These are phyloP conservation scores for Mesorhabditis belari DNA, from an alignment of 2,888 invertebrate genomes.

Conservation along the genomic window DNA sequence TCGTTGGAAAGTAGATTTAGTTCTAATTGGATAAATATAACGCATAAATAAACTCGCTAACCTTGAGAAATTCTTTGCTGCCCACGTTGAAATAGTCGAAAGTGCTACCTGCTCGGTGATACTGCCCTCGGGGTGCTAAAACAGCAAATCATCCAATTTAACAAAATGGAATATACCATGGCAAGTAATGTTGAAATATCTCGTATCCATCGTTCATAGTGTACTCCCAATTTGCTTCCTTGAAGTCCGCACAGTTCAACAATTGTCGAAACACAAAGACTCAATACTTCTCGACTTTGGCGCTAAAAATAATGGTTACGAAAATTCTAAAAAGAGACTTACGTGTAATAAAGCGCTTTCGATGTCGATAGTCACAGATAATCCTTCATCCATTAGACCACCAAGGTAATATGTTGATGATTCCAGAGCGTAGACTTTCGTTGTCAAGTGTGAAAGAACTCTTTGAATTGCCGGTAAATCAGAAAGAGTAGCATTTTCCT, in stretches of 20 bases:
- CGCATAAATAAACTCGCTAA: neutral
- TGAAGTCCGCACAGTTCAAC: slow-evolving; percentile 36
- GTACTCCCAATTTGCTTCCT: slow-evolving; percentile 23
- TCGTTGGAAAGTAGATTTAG: slow-evolving; percentile 22
- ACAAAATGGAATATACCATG: slow-evolving; percentile 8
- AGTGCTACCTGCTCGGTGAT: slow-evolving; percentile 30
- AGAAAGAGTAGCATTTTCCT: slow-evolving; percentile 10
- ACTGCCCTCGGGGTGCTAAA: slow-evolving; percentile 23
- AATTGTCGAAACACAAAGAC: slow-evolving; percentile 12
- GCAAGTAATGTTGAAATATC: slow-evolving; percentile 43
- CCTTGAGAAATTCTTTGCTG: slow-evolving; percentile 14
- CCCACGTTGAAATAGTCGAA: slow-evolving; percentile 34
- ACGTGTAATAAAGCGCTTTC: slow-evolving; percentile 45
- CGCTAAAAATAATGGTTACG: slow-evolving; percentile 7
- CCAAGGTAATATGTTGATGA: slow-evolving; percentile 46
- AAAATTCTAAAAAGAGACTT: neutral
- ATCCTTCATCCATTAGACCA: slow-evolving; percentile 46
- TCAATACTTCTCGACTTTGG: slow-evolving; percentile 17
- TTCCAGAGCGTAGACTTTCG: slow-evolving; percentile 42
- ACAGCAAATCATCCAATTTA: neutral
- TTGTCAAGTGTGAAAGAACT: slow-evolving; percentile 21
- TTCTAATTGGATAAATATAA: slow-evolving; percentile 2
- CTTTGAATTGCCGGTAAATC: slow-evolving; percentile 17
- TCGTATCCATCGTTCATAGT: slow-evolving; percentile 38
- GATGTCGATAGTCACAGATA: slow-evolving; percentile 42